A percentile compares a stretch with the other conserved stretches of the same genome.
phyloP scores from a whole-genome alignment of 1,140 invertebrate species.

The Zeugodacus cucurbitae region DNA sequence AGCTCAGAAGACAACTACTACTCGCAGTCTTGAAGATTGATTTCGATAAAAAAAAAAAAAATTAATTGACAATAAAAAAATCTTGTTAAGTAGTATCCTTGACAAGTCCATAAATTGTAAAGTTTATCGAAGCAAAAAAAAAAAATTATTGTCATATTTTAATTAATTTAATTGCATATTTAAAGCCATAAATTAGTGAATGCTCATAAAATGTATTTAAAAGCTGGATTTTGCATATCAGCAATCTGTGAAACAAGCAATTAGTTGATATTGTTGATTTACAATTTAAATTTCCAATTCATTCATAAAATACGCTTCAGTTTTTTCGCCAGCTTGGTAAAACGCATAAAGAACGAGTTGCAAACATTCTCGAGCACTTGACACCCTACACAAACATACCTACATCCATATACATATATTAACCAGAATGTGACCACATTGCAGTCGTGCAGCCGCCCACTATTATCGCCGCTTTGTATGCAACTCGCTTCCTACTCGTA shows the following conservation, averaged over 20 bases:
- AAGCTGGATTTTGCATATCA: neutral
- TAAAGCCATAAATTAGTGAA: neutral
- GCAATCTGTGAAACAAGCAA: neutral
- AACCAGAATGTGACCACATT: neutral
- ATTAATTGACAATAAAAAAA: too few species aligned
- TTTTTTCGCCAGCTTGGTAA: neutral
- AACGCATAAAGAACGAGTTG: neutral
- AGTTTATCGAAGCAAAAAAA: neutral
- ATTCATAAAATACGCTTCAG: neutral
- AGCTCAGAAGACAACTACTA: neutral
- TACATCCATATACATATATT: neutral
- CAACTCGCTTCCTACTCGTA: neutral
- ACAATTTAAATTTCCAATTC: neutral
- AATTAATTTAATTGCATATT: neutral
- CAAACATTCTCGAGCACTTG: neutral
- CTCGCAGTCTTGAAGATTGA: too few species aligned
- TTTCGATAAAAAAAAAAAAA: too few species aligned
- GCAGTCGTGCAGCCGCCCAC: neutral
- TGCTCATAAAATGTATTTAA: neutral
- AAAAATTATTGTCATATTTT: neutral
- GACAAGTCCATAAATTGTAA: neutral
- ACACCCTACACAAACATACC: neutral
- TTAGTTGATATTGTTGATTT: neutral
- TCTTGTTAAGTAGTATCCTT: neutral
- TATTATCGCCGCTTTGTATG: neutral